These are phyloP conservation scores for Castor canadensis DNA, from an alignment of 2,113 vertebrate genomes.

Conservation along the genomic window DNA sequence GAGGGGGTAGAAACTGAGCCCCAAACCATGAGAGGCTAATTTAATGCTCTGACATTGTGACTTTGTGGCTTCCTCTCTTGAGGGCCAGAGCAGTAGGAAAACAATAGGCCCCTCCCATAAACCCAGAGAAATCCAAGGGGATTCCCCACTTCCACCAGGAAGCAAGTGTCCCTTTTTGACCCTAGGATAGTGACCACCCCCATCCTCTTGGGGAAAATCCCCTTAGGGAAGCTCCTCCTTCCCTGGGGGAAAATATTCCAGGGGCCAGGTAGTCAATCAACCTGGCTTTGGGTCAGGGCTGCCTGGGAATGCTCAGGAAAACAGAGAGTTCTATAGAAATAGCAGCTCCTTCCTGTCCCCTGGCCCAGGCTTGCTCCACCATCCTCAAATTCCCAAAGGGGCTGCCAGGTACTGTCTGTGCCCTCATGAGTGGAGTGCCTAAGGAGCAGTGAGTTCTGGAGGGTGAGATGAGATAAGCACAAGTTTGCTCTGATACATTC, in stretches of 20 bases:
- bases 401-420: neutral
- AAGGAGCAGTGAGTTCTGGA: neutral
- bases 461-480: neutral
- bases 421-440: neutral
- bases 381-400: neutral
- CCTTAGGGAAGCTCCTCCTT: neutral
- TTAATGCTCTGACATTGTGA: neutral
- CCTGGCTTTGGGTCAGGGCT: neutral
- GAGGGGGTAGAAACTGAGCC: no score
- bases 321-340: neutral
- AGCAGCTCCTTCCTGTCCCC: neutral
- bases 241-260: neutral
- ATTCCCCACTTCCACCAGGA: constrained; percentile 31
- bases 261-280: neutral
- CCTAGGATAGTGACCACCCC: neutral
- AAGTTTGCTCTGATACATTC: neutral
- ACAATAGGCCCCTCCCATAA: neutral
- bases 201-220: neutral
- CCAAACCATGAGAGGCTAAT: neutral
- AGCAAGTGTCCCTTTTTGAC: neutral
- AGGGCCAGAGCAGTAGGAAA: neutral
- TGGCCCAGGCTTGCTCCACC: neutral
- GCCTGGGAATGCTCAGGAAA: neutral
- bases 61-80: neutral
- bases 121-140: constrained; percentile 44